Evolutionary conservation across 2,113 vertebrate species (phyloP).

Genomic region (Heteronetta atricapilla): DNA sequence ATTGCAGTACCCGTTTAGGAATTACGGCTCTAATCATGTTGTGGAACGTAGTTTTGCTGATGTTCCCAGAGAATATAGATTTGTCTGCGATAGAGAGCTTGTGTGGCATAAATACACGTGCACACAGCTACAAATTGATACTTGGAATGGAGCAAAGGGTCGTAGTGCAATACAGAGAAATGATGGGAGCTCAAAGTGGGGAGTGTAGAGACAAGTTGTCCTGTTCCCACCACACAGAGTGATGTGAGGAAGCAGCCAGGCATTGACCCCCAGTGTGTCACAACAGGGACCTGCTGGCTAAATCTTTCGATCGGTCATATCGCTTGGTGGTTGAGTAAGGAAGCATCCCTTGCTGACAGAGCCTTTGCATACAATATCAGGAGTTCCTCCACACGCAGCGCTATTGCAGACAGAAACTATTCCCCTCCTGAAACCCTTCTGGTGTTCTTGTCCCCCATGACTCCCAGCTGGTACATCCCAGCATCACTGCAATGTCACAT

Average conservation of each 20-base stretch:
- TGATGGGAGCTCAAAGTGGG: fast-evolving
- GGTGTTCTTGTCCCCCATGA: neutral
- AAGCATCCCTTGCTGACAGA: neutral
- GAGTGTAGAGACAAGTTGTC: neutral
- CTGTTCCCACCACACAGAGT: neutral
- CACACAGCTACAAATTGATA: neutral
- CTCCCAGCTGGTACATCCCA: no score
- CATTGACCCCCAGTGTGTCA: neutral
- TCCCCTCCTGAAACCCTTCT: neutral
- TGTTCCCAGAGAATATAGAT: neutral
- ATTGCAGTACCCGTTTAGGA: neutral
- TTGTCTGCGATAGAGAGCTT: neutral
- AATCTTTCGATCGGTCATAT: fast-evolving
- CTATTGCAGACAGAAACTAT: neutral
- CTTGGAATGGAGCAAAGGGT: neutral
- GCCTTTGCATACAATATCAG: neutral
- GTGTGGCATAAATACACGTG: neutral
- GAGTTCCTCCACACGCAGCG: neutral
- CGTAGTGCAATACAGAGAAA: neutral
- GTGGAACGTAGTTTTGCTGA: neutral
- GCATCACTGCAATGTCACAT: fast-evolving
- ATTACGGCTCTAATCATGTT: neutral
- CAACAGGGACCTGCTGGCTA: neutral
- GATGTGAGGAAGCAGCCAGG: neutral
- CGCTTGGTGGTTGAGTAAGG: neutral